Conservation (phyloP, 1,140 invertebrate genomes). For the Calliphora vicina region DNA sequence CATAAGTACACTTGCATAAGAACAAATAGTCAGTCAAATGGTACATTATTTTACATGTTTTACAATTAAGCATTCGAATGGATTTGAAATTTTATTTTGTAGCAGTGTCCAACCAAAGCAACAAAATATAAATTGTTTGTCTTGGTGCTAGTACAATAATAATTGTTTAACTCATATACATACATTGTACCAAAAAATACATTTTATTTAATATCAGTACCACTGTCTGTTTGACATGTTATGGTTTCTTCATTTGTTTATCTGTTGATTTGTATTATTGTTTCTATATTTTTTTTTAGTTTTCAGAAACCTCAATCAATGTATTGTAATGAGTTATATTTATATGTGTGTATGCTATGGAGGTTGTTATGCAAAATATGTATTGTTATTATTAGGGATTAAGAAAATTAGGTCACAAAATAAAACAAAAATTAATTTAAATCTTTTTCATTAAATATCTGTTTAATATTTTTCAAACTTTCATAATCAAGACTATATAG, state of each 20-base stretch:
- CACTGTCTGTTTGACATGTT: constrained; percentile 21
- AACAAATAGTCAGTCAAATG: background rate
- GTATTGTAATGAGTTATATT: no score
- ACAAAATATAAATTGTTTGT: constrained; percentile 23
- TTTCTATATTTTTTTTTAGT: no score
- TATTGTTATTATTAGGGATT: no score
- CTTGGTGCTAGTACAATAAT: constrained; percentile 4
- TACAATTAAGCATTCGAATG: background rate
- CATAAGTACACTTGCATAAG: background rate
- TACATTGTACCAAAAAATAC: background rate
- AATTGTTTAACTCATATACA: no score
- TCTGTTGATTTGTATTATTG: background rate
- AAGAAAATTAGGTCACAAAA: no score
- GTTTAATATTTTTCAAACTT: no score
- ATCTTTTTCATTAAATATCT: no score
- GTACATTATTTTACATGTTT: background rate
- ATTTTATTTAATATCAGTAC: constrained; percentile 15
- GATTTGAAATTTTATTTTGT: background rate
- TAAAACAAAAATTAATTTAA: no score
- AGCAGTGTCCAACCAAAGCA: background rate
- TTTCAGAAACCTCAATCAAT: no score
- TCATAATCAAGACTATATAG: no score
- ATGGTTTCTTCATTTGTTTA: constrained; percentile 25
- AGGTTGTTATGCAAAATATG: no score
- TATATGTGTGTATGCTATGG: no score